Evolutionary conservation across 92 coral and sea anemone species (phyloP), one percentile per base, ranked within the genome.

Genomic region (Paramuricea clavata): DNA sequence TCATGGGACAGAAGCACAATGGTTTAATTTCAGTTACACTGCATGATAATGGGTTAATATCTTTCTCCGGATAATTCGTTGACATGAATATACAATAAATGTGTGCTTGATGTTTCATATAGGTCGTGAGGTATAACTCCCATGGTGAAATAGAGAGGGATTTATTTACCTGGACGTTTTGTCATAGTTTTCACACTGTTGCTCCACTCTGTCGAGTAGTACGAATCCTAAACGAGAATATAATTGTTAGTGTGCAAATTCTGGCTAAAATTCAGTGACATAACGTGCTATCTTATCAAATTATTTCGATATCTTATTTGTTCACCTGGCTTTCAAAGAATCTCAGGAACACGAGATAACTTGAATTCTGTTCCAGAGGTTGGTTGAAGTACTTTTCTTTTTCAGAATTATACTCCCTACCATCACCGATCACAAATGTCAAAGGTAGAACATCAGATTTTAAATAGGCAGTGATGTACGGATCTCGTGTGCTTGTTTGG

Each of bases 401-500:
- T 35, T 42, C 68, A 49, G 33, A 76, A 11, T 3, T 49, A 41
- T 76, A 76, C 10, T 22, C 11, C 26, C 50, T 52, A 36, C 82
- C 82, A 76, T 76, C 68, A 2, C 82, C 82, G 19, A 76, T 52
- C 15, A 76, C 47, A 25, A 76, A 76, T 7, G 82, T 30, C 28
- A 4, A 17, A 16, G 67, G 42, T 19, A 52, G 6, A 17, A 22
- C 82, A 17, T 32, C 52, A 2, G 44, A 3, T 56, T 21, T 76
- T 15, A 76, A 76, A 49, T n/a, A 56, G 50, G 82, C 82, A 52
- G 69, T 76, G 12, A 76, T 41, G 25, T 76, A 76, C 17, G 82
- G 68, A 28, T 34, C 69, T 31, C 13, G 35, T 65, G 72, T 28
- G 72, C 28, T 65, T 28, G 19, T 5, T 16, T 30, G 2, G 21